Evolutionary conservation across 2,113 vertebrate genomes (phyloP).

Genomic region (Python bivittatus): DNA sequence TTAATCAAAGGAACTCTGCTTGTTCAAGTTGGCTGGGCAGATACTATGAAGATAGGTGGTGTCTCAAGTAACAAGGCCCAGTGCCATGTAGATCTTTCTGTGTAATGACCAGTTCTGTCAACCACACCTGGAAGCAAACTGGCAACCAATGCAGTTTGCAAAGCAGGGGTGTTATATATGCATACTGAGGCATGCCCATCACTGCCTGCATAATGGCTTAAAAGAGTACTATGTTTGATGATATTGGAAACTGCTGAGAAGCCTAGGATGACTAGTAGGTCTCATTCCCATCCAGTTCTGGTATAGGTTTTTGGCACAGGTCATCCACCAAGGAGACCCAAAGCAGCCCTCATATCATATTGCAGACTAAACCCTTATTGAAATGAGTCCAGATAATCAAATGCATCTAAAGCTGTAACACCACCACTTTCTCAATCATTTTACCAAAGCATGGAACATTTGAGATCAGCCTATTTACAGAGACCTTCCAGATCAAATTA

Average conservation of each 20-base stretch:
- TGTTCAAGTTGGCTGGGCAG: background rate
- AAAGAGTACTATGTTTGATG: background rate
- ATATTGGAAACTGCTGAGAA: background rate
- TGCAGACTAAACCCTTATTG: background rate
- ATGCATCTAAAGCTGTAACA: background rate
- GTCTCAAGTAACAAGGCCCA: background rate
- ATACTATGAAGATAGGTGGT: background rate
- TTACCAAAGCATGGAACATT: background rate
- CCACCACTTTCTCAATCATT: background rate
- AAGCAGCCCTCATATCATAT: background rate
- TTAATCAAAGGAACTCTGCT: background rate
- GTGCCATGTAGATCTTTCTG: background rate
- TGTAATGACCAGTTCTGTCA: background rate
- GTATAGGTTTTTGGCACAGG: background rate
- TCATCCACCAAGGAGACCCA: background rate
- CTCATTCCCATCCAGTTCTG: background rate
- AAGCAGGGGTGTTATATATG: background rate
- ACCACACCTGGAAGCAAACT: background rate
- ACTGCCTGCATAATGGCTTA: background rate
- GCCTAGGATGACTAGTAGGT: background rate
- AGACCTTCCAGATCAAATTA: background rate
- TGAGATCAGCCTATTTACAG: background rate
- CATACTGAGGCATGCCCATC: background rate
- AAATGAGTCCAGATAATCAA: background rate
- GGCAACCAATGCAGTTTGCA: background rate